These are phyloP conservation scores for Oreochromis niloticus DNA, from an alignment of 2,113 vertebrate species.

Conservation along the genomic window DNA sequence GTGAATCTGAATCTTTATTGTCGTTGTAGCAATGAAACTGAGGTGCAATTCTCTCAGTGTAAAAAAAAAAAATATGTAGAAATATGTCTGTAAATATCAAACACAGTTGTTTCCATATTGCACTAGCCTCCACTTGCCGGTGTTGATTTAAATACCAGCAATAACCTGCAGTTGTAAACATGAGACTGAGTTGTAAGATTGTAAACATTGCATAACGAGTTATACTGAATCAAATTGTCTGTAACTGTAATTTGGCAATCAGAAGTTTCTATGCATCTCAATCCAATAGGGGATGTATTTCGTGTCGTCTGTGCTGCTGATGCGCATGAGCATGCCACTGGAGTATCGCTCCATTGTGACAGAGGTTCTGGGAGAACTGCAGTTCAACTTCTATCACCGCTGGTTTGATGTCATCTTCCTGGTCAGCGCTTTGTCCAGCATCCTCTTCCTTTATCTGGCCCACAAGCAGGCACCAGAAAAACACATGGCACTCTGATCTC, in stretches of 20 bases:
- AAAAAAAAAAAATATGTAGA: not conserved
- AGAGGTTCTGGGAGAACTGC: constrained; percentile 92
- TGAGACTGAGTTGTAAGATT: not conserved
- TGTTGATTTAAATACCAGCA: not conserved
- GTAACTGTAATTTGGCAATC: not conserved
- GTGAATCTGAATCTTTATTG: not conserved
- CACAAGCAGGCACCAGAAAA: constrained; percentile 98
- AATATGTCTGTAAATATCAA: not conserved
- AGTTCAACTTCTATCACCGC: constrained; percentile 98
- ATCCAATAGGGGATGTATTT: constrained; percentile 93
- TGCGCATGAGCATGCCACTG: constrained; percentile 97
- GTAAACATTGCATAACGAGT: not conserved
- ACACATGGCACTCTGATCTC: constrained; percentile 79
- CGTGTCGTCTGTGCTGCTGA: constrained; percentile 92
- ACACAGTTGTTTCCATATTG: not conserved
- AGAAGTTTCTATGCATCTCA: not conserved
- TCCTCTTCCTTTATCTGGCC: constrained; percentile 94
- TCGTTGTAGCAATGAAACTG: not conserved
- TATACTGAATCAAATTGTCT: not conserved
- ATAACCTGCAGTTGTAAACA: not conserved
- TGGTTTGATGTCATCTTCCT: constrained; percentile 99
- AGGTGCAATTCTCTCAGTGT: not conserved
- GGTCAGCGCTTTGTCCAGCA: constrained; percentile 96
- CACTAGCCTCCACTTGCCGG: not conserved
- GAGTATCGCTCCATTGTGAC: constrained; percentile 95